These are phyloP conservation scores for Portunus trituberculatus DNA, from an alignment of 1,140 invertebrate species.

Conservation along the genomic window DNA sequence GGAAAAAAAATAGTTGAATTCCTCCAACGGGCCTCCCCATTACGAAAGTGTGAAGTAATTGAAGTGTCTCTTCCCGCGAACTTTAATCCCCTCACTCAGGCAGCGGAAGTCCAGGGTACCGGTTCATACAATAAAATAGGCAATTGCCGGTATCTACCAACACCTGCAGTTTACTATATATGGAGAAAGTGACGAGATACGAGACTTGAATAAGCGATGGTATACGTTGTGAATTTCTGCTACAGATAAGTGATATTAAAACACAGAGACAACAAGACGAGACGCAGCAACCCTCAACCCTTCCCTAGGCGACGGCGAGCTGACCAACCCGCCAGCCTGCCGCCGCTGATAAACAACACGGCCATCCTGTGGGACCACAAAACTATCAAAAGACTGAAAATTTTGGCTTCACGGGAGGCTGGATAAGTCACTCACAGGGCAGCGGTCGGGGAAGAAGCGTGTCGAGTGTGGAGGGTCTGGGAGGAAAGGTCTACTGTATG, in stretches of 20 bases:
- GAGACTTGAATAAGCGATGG: too few species aligned
- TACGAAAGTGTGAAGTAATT: neutral
- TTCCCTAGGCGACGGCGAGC: neutral
- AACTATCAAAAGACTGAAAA: neutral
- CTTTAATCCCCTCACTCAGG: neutral
- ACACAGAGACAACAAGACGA: neutral
- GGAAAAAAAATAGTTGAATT: neutral
- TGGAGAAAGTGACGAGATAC: too few species aligned
- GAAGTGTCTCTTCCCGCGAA: neutral
- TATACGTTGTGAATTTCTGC: too few species aligned
- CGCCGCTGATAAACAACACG: neutral
- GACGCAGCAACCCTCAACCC: neutral
- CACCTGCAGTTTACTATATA: too few species aligned
- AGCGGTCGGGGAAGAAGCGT: neutral
- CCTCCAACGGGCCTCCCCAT: neutral
- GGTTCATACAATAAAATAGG: neutral
- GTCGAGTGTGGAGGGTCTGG: neutral
- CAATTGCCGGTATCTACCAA: too few species aligned
- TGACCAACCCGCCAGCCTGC: neutral
- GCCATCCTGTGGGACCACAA: neutral
- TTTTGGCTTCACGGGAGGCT: neutral
- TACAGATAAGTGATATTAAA: too few species aligned
- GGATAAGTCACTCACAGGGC: neutral
- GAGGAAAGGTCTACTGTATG: too few species aligned
- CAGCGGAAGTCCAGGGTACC: neutral